These are phyloP conservation scores for Rhinogobio ventralis DNA, from an alignment of 2,797 vertebrate species.

Conservation along the genomic window DNA sequence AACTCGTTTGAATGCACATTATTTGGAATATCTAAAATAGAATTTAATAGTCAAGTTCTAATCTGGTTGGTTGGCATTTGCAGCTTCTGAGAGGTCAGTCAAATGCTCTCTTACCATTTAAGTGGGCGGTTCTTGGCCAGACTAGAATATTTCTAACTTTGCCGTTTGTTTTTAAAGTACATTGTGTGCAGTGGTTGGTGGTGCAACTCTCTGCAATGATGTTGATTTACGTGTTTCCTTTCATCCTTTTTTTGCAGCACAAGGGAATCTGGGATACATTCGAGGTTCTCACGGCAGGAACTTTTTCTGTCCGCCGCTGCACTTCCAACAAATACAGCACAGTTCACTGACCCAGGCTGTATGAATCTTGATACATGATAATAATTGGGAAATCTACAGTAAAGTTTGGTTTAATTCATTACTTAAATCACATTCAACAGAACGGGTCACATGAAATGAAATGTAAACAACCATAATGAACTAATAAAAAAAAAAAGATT, in stretches of 20 bases:
- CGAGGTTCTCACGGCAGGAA: conserved; percentile 61
- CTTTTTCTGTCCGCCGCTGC: conserved; percentile 54
- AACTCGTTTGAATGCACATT: not conserved
- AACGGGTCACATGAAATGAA: not conserved
- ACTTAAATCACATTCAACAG: not conserved
- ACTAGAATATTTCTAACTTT: not conserved
- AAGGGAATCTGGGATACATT: conserved; percentile 58
- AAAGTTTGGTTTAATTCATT: not conserved
- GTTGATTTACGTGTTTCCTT: conserved; percentile 48
- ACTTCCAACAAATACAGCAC: conserved; percentile 20
- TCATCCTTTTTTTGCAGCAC: conserved; percentile 61
- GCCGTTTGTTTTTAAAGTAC: not conserved
- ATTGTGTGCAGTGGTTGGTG: not conserved
- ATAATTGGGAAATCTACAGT: not conserved
- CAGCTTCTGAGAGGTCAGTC: not conserved
- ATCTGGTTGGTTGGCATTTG: not conserved
- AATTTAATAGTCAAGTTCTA: not conserved
- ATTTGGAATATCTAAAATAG: conserved; percentile 2
- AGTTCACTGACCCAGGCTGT: not conserved
- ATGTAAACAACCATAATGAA: conserved; percentile 13
- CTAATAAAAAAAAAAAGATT: conserved; percentile 20
- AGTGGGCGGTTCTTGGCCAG: not conserved
- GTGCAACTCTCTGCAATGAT: conserved; percentile 2
- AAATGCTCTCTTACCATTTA: not conserved
- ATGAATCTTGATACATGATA: not conserved